Percentiles rank a stretch among this genome's conserved stretches.
phyloP scores from a whole-genome alignment of 2,888 invertebrate genomes.

The Tethea ocularis region DNA sequence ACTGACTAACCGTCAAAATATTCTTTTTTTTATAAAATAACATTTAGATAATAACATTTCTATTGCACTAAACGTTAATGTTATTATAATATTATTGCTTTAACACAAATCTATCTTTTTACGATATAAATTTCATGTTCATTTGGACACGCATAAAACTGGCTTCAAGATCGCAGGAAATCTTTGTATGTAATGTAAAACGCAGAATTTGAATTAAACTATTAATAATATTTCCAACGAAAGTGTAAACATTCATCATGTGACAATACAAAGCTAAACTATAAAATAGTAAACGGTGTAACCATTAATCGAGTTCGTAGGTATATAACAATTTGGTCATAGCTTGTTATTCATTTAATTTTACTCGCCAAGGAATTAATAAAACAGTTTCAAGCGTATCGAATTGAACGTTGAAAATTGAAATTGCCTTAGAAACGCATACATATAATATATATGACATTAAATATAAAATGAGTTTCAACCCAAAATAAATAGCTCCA shows the following conservation, averaged over 20 bases:
- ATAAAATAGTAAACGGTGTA: too few species aligned
- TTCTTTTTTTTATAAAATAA: slow-evolving; percentile 66
- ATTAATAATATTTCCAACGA: too few species aligned
- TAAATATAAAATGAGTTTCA: not conserved
- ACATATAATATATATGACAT: not conserved
- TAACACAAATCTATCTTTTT: slow-evolving; percentile 11
- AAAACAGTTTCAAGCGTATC: slow-evolving; percentile 35
- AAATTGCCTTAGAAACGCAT: not conserved
- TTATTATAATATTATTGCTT: slow-evolving; percentile 72
- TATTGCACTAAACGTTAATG: slow-evolving; percentile 75
- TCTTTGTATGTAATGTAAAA: too few species aligned
- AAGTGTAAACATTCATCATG: too few species aligned
- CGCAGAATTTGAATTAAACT: too few species aligned
- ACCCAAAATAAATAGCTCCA: slow-evolving; percentile 18
- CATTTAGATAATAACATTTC: slow-evolving; percentile 73
- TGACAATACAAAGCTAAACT: too few species aligned
- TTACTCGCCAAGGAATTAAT: not conserved
- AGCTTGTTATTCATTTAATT: too few species aligned
- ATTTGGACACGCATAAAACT: not conserved
- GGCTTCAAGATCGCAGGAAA: not conserved
- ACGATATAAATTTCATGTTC: slow-evolving; percentile 12
- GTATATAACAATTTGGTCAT: too few species aligned
- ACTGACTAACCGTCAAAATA: slow-evolving; percentile 34
- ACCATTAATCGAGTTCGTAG: too few species aligned
- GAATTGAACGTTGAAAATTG: slow-evolving; percentile 1